Evolutionary conservation across 2,888 invertebrate species (phyloP), one percentile per base, ranked within the genome.

Genomic region (Crepidodera aurea): DNA sequence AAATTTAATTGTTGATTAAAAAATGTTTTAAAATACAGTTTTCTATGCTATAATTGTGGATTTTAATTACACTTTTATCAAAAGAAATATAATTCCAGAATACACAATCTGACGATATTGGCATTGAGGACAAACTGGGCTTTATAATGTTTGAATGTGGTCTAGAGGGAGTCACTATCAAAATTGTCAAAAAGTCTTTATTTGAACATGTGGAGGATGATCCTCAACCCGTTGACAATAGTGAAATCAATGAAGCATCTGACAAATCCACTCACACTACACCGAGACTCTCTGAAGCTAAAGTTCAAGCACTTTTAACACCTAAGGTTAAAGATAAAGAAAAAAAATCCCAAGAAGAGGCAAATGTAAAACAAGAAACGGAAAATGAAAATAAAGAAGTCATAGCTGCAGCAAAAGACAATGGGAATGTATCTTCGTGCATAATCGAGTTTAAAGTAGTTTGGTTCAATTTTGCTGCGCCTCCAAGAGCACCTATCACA

Each of bases 91-190:
- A 25, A 51, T 64, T 63, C 50, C 58, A 73, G 72, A 60, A 59
- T 25, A 61, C 65, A 1, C 64, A 67, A 50, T 60, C 64, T 25
- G 71, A 73, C 19, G 72, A 73, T 22, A 84, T 85, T 69, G 85
- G 84, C 40, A 71, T 69, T 1, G 86, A 90, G 63, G 89, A 87
- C 70, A 87, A 89, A 60, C 83, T 94, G 59, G 96, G 96, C 15
- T 96, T 93, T 77, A 96, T 98, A 56, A 97, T 98, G 96, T 96
- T 96, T 77, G 98, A 98, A 81, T 94, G 94, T 77, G 97, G 98
- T 0, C 82, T 97, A 29, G 97, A 98, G 82, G 94, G 94, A 0
- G 90, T 96, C 12, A 88, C 90, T 7, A 85, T 96, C 13, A 94
- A 94, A 77, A 83, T 88, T 27, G 87, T 88, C 0, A 89, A 91